Evolutionary conservation across 2,797 vertebrate species (phyloP), one percentile per base, ranked within the genome.

Genomic region (Arrhamphus sclerolepis): DNA sequence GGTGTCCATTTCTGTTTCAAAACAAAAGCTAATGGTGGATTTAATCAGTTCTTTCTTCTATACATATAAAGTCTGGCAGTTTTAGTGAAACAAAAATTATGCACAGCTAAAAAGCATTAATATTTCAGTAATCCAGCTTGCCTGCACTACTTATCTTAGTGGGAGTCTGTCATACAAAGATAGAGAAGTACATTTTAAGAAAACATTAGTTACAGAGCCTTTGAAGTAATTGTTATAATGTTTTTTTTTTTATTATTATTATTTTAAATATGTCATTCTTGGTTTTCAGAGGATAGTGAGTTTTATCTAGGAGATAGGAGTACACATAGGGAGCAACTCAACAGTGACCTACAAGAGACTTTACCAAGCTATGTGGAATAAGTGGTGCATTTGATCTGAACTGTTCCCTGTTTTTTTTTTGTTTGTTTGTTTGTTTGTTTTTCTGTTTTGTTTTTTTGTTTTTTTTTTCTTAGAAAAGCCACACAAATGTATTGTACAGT

Each of bases 61-160:
- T n/a, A n/a, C n/a, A n/a, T n/a, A n/a, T n/a, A n/a, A n/a, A n/a
- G n/a, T n/a, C n/a, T n/a, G n/a, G 20, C 48, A 10, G 40, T 71
- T 67, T 60, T 38, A 56, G 19, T 46, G n/a, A 51, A 38, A 38
- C 13, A 71, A 63, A 65, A 13, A 9, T 0, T 63, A 53, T 73
- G 21, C n/a, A 60, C 60, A 62, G 59, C 78, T 78, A 55, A 77
- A 67, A 77, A 59, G n/a, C 48, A 77, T 83, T 54, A 79, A 83
- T 89, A 82, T 85, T 86, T 79, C 50, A 83, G 16, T 52, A 60
- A 75, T 81, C 62, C 58, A 64, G 68, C 11, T 77, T 73, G 56
- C 26, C 69, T 46, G 51, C 54, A 31, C 17, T 7, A 4, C 62
- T 67, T 14, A 64, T 51, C 55, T 55, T 50, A 39, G 56, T 48